Conservation (phyloP, 1,140 invertebrate genomes). For the Macrobrachium rosenbergii region DNA sequence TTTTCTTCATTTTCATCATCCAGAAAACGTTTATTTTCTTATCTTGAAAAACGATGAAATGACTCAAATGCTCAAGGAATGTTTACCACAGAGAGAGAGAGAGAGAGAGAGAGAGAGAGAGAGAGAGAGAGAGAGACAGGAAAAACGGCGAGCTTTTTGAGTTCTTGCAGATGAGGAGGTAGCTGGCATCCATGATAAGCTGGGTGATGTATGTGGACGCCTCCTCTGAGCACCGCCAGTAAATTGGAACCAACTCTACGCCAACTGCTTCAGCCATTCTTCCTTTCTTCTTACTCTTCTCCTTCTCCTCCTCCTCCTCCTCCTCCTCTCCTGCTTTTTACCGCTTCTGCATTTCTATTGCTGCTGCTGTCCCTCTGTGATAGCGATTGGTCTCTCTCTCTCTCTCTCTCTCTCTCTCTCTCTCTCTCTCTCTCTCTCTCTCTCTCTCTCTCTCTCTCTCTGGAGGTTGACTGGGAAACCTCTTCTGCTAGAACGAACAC, state of each 20-base stretch:
- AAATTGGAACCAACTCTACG: slow-evolving; percentile 41
- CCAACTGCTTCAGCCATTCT: neutral
- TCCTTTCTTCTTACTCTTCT: neutral
- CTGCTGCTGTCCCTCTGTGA: neutral
- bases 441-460: too few relatives aligned
- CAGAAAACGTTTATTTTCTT: too few relatives aligned
- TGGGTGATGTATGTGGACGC: slow-evolving; percentile 49
- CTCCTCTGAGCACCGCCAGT: slow-evolving; percentile 36
- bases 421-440: neutral
- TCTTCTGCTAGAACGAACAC: too few relatives aligned
- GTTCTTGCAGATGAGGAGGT: slow-evolving; percentile 13
- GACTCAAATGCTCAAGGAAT: neutral
- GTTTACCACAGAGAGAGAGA: neutral
- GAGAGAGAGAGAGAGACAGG: slow-evolving; percentile 24
- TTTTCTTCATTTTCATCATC: too few relatives aligned
- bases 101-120: slow-evolving; percentile 16
- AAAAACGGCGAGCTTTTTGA: too few relatives aligned
- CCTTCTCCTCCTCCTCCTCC: neutral
- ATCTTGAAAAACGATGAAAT: neutral
- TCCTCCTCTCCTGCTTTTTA: neutral
- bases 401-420: slow-evolving; percentile 21
- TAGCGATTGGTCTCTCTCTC: neutral
- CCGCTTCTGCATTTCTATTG: neutral
- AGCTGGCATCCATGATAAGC: slow-evolving; percentile 58
- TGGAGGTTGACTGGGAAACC: too few relatives aligned